A percentile compares a stretch with the other conserved stretches of the same genome.
phyloP scores from a whole-genome alignment of 2,888 invertebrate genomes.

The Ophion ellenae region DNA sequence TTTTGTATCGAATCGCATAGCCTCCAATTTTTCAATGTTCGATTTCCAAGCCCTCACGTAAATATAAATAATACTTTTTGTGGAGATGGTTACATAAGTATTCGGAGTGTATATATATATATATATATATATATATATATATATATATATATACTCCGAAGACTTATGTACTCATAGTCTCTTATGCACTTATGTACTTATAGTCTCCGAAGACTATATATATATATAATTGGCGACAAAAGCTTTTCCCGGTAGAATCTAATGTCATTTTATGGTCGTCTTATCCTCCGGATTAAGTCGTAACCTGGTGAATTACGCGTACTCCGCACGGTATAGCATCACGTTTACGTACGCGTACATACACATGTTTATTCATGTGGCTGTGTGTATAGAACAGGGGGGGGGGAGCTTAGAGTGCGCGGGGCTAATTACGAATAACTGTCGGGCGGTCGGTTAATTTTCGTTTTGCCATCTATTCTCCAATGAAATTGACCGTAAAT shows the following conservation, averaged over 20 bases:
- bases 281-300: conserved; percentile 48
- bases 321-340: conserved; percentile 14
- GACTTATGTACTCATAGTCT: too few relatives aligned
- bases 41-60: background rate
- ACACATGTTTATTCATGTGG: background rate
- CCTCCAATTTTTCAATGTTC: too few relatives aligned
- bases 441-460: conserved; percentile 52
- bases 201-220: too few relatives aligned
- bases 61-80: background rate
- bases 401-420: conserved; percentile 23
- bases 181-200: too few relatives aligned
- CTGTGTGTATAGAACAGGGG: background rate
- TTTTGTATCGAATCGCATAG: background rate
- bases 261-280: conserved; percentile 63
- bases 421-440: conserved; percentile 50
- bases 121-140: background rate
- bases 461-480: conserved; percentile 33
- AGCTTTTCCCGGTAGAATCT: background rate
- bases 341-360: conserved; percentile 5
- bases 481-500: conserved; percentile 40
- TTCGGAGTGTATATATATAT: background rate
- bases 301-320: conserved; percentile 45
- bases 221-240: background rate
- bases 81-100: background rate
- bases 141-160: background rate